Conservation (phyloP, 2,888 invertebrate genomes). For the Laothoe populi region DNA sequence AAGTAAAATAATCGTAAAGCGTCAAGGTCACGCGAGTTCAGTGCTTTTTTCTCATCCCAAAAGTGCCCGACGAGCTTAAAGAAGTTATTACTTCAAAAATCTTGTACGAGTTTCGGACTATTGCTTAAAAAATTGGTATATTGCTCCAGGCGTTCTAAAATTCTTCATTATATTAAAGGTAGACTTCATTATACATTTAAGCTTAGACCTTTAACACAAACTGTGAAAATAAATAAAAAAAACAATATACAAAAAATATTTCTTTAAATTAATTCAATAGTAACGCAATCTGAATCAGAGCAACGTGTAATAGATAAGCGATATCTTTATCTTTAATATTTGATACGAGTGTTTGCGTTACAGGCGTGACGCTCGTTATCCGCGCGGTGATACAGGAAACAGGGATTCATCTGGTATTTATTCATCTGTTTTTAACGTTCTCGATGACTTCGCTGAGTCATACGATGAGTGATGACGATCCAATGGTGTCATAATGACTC, state of each 20-base stretch:
- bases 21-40: no score
- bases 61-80: no score
- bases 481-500: slow-evolving; percentile 7
- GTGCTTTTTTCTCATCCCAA: no score
- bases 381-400: slow-evolving; percentile 37
- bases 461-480: no score
- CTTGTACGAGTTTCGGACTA: no score
- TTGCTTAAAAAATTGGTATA: no score
- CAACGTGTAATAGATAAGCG: slow-evolving; percentile 32
- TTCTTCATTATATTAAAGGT: no score
- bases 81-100: no score
- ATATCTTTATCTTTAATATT: slow-evolving; percentile 37
- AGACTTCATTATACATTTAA: no score
- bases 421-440: slow-evolving; percentile 29
- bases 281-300: slow-evolving; percentile 29
- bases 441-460: slow-evolving; percentile 13
- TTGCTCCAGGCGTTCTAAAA: no score
- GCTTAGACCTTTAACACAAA: no score
- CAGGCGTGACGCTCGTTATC: slow-evolving; percentile 39
- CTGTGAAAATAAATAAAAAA: not conserved
- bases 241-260: not conserved
- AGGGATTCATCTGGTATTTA: slow-evolving; percentile 33
- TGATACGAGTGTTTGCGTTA: slow-evolving; percentile 37
- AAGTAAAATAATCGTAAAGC: no score
- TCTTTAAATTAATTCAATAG: slow-evolving; percentile 10